Evolutionary conservation across 2,797 vertebrate species (phyloP), one percentile per base, ranked within the genome.

Genomic region (Ceyx erithaca): DNA sequence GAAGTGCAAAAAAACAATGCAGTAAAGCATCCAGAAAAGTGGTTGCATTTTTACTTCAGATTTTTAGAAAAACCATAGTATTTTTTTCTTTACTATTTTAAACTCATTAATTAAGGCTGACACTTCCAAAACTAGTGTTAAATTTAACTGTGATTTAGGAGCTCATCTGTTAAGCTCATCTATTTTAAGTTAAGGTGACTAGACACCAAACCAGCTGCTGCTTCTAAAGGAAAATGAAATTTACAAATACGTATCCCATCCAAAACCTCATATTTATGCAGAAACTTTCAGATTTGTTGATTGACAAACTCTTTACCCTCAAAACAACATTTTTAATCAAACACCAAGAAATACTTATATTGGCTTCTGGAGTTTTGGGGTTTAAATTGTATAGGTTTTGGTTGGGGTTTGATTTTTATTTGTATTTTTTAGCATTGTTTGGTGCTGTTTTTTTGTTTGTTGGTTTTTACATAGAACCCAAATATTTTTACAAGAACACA

Each of bases 61-160:
- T 41, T 70, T 80, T 62, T 41, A 54, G n/a, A 25, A 64, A 80
- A 55, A 57, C 4, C 0, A 12, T 4, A 2, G 1, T 37, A 55
- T 37, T 71, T 35, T 35, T 83, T 30, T 76, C 26, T 37, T 58
- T 52, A 37, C 10, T 41, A 15, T 21, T 73, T 88, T 87, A 66
- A 7, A 57, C 5, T 64, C 33, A 49, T 57, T 86, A 89, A 90
- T 87, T 81, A 62, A 71, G 75, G 22, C 40, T 75, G 78, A 62
- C 58, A 45, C 51, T 85, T 92, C 37, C 48, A 80, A 93, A 76
- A 72, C 9, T 51, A 66, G 43, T 14, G 17, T 63, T 92, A 76
- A 92, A 85, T 82, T 64, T 87, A 76, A 49, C 67, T 77, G 54
- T 20, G 31, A 64, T 58, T 80, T 63, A 85, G 77, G 41, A 78